A percentile compares a stretch with the other conserved stretches of the same genome.
These are phyloP conservation scores for Cheilosia impressa DNA, from an alignment of 2,888 invertebrate species.

Conservation along the genomic window DNA sequence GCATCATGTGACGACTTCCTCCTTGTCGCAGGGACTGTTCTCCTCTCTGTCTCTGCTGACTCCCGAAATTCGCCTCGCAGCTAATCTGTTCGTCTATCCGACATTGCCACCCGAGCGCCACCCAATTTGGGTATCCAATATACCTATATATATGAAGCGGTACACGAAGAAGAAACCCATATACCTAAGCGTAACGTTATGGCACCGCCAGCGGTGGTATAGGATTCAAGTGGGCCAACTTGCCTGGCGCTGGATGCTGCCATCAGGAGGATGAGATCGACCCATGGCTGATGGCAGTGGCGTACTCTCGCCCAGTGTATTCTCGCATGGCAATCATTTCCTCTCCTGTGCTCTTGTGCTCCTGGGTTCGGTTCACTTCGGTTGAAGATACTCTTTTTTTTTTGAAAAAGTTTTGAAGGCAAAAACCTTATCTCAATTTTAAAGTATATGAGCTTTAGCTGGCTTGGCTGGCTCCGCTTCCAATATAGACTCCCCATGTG, in stretches of 20 bases:
- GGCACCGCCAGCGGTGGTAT: slow-evolving; percentile 68
- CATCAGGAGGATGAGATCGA: slow-evolving; percentile 48
- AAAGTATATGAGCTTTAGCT: slow-evolving; percentile 78
- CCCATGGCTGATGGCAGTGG: slow-evolving; percentile 64
- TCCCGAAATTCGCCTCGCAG: slow-evolving; percentile 63
- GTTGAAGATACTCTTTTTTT: slow-evolving; percentile 58
- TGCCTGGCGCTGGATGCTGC: slow-evolving; percentile 28
- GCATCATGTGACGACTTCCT: slow-evolving; percentile 64
- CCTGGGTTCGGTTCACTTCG: slow-evolving; percentile 65
- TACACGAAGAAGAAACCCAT: slow-evolving; percentile 57
- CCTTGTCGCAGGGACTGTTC: slow-evolving; percentile 44
- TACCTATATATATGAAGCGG: slow-evolving; percentile 6
- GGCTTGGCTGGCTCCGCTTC: slow-evolving; percentile 75
- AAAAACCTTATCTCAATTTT: slow-evolving; percentile 83
- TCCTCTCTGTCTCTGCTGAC: slow-evolving; percentile 26
- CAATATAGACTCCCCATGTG: slow-evolving; percentile 58
- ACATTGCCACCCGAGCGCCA: slow-evolving; percentile 53
- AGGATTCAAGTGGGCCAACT: slow-evolving; percentile 66
- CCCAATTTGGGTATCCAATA: slow-evolving; percentile 48
- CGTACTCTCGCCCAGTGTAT: slow-evolving; percentile 51
- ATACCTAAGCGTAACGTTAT: slow-evolving; percentile 68
- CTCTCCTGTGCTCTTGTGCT: slow-evolving; percentile 54
- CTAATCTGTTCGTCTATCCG: slow-evolving; percentile 74
- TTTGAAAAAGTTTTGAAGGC: slow-evolving; percentile 82
- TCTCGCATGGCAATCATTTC: slow-evolving; percentile 60